phyloP scores from a whole-genome alignment of 2,113 vertebrate genomes.

The Oryctolagus cuniculus region mOryCun1.1 NC_091435.1:147710501-147711000 shows the following conservation, averaged over 20 bases:
- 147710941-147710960: too few species aligned
- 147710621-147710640: conserved; percentile 12
- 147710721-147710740: background rate
- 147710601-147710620: background rate
- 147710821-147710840: too few species aligned
- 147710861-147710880: too few species aligned
- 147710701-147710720: background rate
- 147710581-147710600: background rate
- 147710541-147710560: background rate
- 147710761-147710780: background rate
- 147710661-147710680: background rate
- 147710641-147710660: background rate
- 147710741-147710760: too few species aligned
- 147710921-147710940: too few species aligned
- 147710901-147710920: too few species aligned
- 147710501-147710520: background rate
- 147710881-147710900: too few species aligned
- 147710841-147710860: too few species aligned
- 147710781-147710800: too few species aligned
- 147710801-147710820: too few species aligned
- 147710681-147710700: background rate
- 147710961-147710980: too few species aligned
- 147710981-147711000: too few species aligned
- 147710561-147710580: background rate
- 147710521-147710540: background rate